Evolutionary conservation across 2,888 invertebrate species (phyloP).

Genomic region (Electrophaes corylata): DNA sequence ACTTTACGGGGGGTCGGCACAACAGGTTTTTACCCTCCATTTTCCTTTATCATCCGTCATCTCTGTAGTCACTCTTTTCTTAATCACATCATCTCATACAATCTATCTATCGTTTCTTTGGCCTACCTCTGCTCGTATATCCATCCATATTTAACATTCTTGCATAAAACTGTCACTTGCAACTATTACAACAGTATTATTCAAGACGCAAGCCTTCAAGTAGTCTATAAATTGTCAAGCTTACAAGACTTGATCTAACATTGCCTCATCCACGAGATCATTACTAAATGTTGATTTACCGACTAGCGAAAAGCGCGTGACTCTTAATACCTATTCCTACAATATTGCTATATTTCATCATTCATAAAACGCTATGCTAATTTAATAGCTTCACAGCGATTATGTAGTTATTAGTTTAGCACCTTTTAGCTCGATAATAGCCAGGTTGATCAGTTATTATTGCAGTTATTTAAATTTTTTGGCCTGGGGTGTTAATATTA

Average conservation of each 20-base stretch:
- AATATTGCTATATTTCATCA: conserved; percentile 24
- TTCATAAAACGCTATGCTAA: conserved; percentile 24
- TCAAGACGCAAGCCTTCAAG: neutral
- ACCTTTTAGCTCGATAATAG: conserved; percentile 29
- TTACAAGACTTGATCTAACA: conserved; percentile 3
- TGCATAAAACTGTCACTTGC: no score
- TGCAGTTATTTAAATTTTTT: conserved; percentile 20
- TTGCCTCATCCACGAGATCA: conserved; percentile 1
- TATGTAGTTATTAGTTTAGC: conserved; percentile 34
- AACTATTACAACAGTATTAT: no score
- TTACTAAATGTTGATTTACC: neutral
- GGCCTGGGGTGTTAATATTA: conserved; percentile 4
- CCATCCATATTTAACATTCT: no score
- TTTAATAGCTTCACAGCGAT: conserved; percentile 22
- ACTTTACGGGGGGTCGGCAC: no score
- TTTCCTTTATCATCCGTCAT: no score
- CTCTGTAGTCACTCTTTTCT: no score
- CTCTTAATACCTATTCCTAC: neutral
- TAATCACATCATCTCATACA: no score
- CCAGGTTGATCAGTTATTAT: conserved; percentile 11
- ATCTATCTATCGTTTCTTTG: no score
- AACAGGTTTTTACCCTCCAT: no score
- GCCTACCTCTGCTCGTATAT: no score
- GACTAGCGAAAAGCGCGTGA: neutral
- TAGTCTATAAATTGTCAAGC: neutral